phyloP scores from a whole-genome alignment of 2,797 vertebrate genomes.

The Adelosebastes latens region DNA sequence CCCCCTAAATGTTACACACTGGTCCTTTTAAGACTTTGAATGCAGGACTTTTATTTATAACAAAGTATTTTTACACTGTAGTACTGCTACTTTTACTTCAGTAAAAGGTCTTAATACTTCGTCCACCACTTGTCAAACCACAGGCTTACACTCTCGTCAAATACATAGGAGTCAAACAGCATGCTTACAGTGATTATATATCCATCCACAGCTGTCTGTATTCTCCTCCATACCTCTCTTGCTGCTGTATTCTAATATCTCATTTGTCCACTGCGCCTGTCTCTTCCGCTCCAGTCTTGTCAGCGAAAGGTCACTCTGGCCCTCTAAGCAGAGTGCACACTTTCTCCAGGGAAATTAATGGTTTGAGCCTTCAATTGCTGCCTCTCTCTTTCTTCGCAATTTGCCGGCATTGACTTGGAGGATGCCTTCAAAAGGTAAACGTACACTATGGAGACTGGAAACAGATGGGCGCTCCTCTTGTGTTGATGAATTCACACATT shows the following conservation, averaged over 20 bases:
- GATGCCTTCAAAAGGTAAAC: constrained; percentile 73
- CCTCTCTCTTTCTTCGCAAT: constrained; percentile 70
- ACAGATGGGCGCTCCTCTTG: constrained; percentile 27
- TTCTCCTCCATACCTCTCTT: constrained; percentile 49
- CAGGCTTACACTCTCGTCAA: not conserved
- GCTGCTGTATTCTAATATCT: constrained; percentile 75
- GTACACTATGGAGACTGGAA: constrained; percentile 22
- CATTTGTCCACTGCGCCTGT: constrained; percentile 80
- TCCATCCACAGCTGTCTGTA: constrained; percentile 34
- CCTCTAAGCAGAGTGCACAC: constrained; percentile 71
- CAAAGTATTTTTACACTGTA: too few relatives aligned
- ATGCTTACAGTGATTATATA: constrained; percentile 32
- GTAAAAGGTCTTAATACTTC: too few relatives aligned
- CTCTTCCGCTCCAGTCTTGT: constrained; percentile 75
- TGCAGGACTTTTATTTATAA: too few relatives aligned
- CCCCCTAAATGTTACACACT: too few relatives aligned
- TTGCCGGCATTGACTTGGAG: constrained; percentile 74
- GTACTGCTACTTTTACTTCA: too few relatives aligned
- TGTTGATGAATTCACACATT: constrained; percentile 40
- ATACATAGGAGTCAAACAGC: not conserved
- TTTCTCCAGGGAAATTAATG: constrained; percentile 85
- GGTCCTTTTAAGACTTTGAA: too few relatives aligned
- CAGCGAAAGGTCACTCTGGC: constrained; percentile 83
- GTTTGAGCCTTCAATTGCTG: constrained; percentile 74
- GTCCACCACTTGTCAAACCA: not conserved